phyloP scores from a whole-genome alignment of 2,113 vertebrate genomes.

The Zingel zingel region DNA sequence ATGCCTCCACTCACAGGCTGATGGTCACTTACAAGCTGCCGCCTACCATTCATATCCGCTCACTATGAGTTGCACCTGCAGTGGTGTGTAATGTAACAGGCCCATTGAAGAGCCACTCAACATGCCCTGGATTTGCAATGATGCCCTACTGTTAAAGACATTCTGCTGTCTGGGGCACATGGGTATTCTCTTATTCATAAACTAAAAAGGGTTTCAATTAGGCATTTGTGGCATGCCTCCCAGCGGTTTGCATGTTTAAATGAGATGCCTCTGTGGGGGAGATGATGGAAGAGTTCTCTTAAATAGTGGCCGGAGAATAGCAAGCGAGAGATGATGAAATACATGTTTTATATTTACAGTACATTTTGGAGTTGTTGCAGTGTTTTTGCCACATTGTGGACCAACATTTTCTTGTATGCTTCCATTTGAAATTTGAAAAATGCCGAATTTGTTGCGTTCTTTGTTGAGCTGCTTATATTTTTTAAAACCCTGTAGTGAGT shows the following conservation, averaged over 20 bases:
- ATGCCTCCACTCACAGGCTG: slow-evolving; percentile 39
- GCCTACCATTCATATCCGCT: slow-evolving; percentile 64
- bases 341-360: slow-evolving; percentile 11
- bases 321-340: slow-evolving; percentile 53
- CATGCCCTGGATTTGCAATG: slow-evolving; percentile 55
- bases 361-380: not conserved
- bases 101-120: slow-evolving; percentile 17
- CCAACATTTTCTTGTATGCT: not conserved
- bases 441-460: not conserved
- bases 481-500: not conserved
- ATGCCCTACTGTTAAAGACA: slow-evolving; percentile 51
- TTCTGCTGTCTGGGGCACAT: slow-evolving; percentile 48
- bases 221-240: slow-evolving; percentile 55
- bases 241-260: slow-evolving; percentile 63
- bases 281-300: slow-evolving; percentile 29
- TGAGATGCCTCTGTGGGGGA: slow-evolving; percentile 44
- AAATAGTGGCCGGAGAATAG: slow-evolving; percentile 47
- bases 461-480: not conserved
- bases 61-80: slow-evolving; percentile 70
- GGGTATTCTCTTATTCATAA: slow-evolving; percentile 71
- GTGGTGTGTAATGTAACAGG: slow-evolving; percentile 56
- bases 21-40: slow-evolving; percentile 74
- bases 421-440: not conserved
- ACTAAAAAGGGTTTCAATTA: slow-evolving; percentile 70
- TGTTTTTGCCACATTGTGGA: not conserved